Evolutionary conservation across 2,797 vertebrate species (phyloP), one percentile per base, ranked within the genome.

Genomic region (Syngnathus acus): DNA sequence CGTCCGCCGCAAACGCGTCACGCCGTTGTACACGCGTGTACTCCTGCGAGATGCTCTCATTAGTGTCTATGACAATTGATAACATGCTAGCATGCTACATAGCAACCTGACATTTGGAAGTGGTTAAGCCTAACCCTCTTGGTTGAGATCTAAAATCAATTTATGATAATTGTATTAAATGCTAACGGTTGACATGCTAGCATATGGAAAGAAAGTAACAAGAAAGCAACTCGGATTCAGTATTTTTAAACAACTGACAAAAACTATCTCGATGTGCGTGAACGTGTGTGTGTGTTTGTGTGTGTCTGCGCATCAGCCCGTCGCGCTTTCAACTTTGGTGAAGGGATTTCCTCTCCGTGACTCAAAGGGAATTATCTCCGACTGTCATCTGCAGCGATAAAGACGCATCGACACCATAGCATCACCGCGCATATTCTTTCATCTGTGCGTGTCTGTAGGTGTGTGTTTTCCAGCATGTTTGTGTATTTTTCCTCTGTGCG

Each of bases 321-420:
- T 38, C 67, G 70, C 66, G 80, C 72, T 73, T 80, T 79, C 67
- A 77, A 72, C 64, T 68, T 37, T 23, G 67, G 72, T 57, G 54
- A 79, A 74, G 70, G 75, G 77, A 84, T 82, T 86, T 82, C 74
- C 74, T 78, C 70, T 9, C 61, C 74, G 65, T 71, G 65, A 64
- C 26, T 70, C 72, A 75, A 47, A 2, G 40, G 57, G 60, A 50
- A 70, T 86, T 81, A 83, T 85, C 78, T 72, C 69, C 65, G 75
- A 64, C 70, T 71, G 79, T 85, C 71, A 80, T 71, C 77, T 68
- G 66, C 64, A 76, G 66, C 58, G 71, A 69, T 72, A 78, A 72
- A 82, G 75, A 82, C 71, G 65, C 75, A 80, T 68, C 69, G 72
- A 80, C 77, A 78, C 68, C 71, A 48, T 62, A 72, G 72, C 77